Evolutionary conservation across 1,140 invertebrate genomes (phyloP).

Genomic region (Patella vulgata): DNA sequence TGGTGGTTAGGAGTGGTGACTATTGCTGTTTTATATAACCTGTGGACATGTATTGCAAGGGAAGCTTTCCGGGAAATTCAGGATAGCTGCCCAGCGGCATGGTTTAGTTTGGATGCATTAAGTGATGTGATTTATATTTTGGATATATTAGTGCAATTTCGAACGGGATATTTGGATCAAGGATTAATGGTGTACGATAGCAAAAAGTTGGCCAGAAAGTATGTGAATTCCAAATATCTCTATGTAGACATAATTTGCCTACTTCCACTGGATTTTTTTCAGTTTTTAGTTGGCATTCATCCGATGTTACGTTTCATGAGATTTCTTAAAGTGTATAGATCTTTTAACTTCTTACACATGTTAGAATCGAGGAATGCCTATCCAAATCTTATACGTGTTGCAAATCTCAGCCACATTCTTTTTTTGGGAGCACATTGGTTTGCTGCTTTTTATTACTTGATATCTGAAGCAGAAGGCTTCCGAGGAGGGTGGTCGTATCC

Average conservation of each 20-base stretch:
- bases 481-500: slow-evolving; percentile 93
- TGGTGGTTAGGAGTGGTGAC: slow-evolving; percentile 93
- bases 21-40: slow-evolving; percentile 90
- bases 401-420: slow-evolving; percentile 94
- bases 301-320: slow-evolving; percentile 68
- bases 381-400: slow-evolving; percentile 95
- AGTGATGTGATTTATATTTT: slow-evolving; percentile 87
- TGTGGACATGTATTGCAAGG: slow-evolving; percentile 94
- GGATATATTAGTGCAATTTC: slow-evolving; percentile 89
- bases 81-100: slow-evolving; percentile 72
- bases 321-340: slow-evolving; percentile 83
- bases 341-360: slow-evolving; percentile 94
- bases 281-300: slow-evolving; percentile 67
- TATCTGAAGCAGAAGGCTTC: slow-evolving; percentile 91
- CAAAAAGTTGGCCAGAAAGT: slow-evolving; percentile 88
- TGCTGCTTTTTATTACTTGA: slow-evolving; percentile 94
- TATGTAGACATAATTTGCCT: slow-evolving; percentile 85
- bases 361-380: slow-evolving; percentile 94
- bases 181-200: slow-evolving; percentile 93
- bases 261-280: slow-evolving; percentile 87
- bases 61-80: slow-evolving; percentile 93
- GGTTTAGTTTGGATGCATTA: slow-evolving; percentile 84
- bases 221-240: slow-evolving; percentile 85
- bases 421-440: slow-evolving; percentile 97
- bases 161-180: slow-evolving; percentile 95